Percentiles rank a stretch among this genome's conserved stretches.
Conservation (phyloP, 2,113 vertebrate genomes). For the Chrysemys picta region DNA sequence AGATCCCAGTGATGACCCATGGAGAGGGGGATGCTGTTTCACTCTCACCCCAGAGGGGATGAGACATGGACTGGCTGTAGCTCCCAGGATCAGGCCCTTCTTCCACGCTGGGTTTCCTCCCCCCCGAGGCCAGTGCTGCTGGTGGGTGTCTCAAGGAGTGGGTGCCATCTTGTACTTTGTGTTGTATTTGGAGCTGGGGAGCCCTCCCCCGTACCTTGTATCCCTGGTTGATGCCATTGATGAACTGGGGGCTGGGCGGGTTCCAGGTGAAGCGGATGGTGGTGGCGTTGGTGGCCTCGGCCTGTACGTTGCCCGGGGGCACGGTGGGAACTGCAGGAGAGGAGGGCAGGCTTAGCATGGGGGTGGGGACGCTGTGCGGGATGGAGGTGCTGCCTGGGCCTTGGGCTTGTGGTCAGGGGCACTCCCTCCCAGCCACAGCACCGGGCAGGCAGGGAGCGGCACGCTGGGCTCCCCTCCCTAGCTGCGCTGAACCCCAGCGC, state of each 20-base stretch:
- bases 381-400: neutral
- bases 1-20: neutral
- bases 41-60: too few relatives aligned
- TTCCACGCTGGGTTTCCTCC: too few relatives aligned
- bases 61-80: too few relatives aligned
- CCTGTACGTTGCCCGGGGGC: constrained; percentile 92
- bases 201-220: constrained; percentile 89
- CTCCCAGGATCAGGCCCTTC: too few relatives aligned
- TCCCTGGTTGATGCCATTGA: constrained; percentile 98
- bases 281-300: constrained; percentile 92
- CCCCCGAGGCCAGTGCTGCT: too few relatives aligned
- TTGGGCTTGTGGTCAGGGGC: neutral
- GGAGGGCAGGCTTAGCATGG: neutral
- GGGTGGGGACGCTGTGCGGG: too few relatives aligned
- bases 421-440: too few relatives aligned
- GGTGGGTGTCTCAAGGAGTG: too few relatives aligned
- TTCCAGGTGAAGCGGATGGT: constrained; percentile 95
- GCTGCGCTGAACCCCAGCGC: too few relatives aligned
- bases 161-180: too few relatives aligned
- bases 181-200: too few relatives aligned
- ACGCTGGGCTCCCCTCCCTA: neutral
- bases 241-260: constrained; percentile 97
- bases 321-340: constrained; percentile 91
- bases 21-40: neutral
- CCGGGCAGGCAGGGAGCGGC: fast-evolving